Conservation (phyloP, 2,113 vertebrate genomes). For the Chionis minor region DNA sequence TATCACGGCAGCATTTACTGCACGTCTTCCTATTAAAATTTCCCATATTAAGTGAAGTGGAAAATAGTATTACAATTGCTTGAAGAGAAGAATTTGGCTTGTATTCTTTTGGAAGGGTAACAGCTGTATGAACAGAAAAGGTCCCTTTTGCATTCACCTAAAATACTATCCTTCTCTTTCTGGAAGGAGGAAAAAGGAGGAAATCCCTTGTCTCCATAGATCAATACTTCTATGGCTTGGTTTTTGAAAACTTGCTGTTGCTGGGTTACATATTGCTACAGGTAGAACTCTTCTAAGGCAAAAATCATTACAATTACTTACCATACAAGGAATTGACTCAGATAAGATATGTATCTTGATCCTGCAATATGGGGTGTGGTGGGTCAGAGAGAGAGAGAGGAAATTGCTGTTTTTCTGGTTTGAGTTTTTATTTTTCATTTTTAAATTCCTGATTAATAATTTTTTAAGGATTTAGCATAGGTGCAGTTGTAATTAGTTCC, state of each 20-base stretch:
- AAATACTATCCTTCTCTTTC: neutral
- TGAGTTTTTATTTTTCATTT: neutral
- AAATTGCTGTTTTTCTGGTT: neutral
- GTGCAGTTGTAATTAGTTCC: neutral
- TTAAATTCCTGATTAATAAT: neutral
- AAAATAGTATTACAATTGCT: neutral
- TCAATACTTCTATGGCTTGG: neutral
- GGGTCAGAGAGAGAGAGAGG: no score
- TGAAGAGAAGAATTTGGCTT: neutral
- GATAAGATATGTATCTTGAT: neutral
- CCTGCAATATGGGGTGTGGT: neutral
- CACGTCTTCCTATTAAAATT: neutral
- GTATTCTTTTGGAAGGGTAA: neutral
- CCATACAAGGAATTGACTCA: neutral
- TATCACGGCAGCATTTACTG: neutral
- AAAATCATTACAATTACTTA: neutral
- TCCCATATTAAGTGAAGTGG: neutral
- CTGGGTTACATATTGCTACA: neutral
- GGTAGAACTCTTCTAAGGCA: neutral
- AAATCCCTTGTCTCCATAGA: neutral
- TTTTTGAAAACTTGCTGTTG: neutral
- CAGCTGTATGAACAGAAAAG: neutral
- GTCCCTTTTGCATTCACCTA: neutral
- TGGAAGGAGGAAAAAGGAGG: neutral
- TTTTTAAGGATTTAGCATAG: neutral